These are phyloP conservation scores for Rhynchophorus ferrugineus DNA, from an alignment of 1,140 invertebrate species.

Conservation along the genomic window DNA sequence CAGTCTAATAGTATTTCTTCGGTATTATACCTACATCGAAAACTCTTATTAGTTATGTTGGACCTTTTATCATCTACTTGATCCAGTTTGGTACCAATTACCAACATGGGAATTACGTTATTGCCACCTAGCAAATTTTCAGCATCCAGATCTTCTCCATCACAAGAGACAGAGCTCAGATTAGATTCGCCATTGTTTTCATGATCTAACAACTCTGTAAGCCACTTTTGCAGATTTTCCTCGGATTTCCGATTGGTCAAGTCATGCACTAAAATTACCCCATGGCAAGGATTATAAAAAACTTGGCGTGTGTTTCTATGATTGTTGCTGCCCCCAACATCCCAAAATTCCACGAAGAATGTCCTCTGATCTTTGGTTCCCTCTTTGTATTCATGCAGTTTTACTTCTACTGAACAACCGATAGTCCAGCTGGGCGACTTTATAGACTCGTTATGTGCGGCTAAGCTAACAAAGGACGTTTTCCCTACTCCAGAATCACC, in stretches of 20 bases:
- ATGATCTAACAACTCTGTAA: slow-evolving; percentile 81
- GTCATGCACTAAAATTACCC: slow-evolving; percentile 83
- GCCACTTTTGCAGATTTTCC: slow-evolving; percentile 86
- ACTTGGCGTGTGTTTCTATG: slow-evolving; percentile 87
- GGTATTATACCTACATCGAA: slow-evolving; percentile 86
- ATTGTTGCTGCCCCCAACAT: slow-evolving; percentile 87
- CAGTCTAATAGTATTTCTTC: slow-evolving; percentile 90
- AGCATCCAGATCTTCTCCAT: slow-evolving; percentile 66
- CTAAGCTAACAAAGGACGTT: slow-evolving; percentile 86
- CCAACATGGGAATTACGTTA: slow-evolving; percentile 80
- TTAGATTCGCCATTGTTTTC: slow-evolving; percentile 44
- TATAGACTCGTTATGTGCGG: slow-evolving; percentile 80
- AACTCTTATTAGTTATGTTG: slow-evolving; percentile 33
- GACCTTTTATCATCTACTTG: slow-evolving; percentile 64
- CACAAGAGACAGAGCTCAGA: slow-evolving; percentile 16
- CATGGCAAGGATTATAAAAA: slow-evolving; percentile 90
- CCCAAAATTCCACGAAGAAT: slow-evolving; percentile 94
- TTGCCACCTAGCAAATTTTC: slow-evolving; percentile 79
- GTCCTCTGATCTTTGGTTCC: slow-evolving; percentile 84
- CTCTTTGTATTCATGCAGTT: slow-evolving; percentile 92
- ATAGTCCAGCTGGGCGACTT: slow-evolving; percentile 86
- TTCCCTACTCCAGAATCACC: slow-evolving; percentile 97
- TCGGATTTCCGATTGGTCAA: slow-evolving; percentile 93
- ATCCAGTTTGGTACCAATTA: slow-evolving; percentile 90
- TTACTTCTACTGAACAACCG: slow-evolving; percentile 91